A percentile compares a stretch with the other conserved stretches of the same genome.
Evolutionary conservation across 2,113 vertebrate genomes (phyloP).

Genomic region (Galemys pyrenaicus): DNA sequence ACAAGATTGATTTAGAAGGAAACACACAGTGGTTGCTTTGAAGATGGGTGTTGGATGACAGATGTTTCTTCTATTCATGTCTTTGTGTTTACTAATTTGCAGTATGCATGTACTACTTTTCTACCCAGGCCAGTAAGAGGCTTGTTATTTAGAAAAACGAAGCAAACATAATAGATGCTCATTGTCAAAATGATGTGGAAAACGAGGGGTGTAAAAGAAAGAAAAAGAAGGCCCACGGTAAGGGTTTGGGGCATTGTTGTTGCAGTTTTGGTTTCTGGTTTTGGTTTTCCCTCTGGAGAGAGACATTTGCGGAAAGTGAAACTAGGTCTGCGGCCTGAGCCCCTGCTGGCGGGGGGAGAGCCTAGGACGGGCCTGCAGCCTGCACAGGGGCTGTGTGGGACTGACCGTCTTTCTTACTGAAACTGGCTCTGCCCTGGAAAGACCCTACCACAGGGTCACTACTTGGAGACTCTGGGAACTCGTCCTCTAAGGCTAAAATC

Average conservation of each 20-base stretch:
- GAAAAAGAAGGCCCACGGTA: background rate
- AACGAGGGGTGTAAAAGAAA: background rate
- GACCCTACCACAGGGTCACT: background rate
- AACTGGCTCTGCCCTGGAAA: rapidly evolving
- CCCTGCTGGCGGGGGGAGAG: too few relatives aligned
- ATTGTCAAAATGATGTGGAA: background rate
- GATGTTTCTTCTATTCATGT: background rate
- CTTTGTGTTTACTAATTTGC: background rate
- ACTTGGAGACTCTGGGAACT: background rate
- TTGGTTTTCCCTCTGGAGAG: background rate
- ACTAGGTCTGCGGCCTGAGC: background rate
- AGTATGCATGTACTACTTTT: background rate
- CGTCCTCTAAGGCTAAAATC: background rate
- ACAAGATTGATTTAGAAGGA: background rate
- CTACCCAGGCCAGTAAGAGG: background rate
- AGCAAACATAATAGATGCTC: background rate
- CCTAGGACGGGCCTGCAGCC: rapidly evolving
- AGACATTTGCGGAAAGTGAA: background rate
- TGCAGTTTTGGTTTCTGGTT: background rate
- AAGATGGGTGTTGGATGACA: background rate
- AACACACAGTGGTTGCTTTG: rapidly evolving
- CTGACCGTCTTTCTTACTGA: rapidly evolving
- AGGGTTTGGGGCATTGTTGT: background rate
- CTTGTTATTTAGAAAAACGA: background rate
- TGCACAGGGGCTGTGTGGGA: rapidly evolving